phyloP scores from a whole-genome alignment of 2,797 vertebrate genomes.

The Platyrinchus mystaceus region DNA sequence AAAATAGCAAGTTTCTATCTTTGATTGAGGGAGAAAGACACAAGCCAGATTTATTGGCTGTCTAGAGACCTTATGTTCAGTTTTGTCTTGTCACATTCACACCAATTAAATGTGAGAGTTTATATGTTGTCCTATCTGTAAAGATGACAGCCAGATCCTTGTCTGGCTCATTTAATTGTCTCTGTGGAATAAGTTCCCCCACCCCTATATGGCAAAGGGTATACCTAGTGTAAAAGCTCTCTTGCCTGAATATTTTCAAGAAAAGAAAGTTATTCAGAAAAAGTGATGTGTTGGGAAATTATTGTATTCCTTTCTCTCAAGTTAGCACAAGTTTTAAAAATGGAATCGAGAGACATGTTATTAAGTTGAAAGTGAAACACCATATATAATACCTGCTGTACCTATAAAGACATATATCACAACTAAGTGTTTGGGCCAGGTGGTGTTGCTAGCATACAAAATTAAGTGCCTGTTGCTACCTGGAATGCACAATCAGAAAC shows the following conservation, averaged over 20 bases:
- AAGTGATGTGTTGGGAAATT: neutral
- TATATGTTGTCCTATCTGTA: slow-evolving; percentile 60
- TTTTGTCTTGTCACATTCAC: slow-evolving; percentile 56
- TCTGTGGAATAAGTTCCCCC: slow-evolving; percentile 15
- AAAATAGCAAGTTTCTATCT: slow-evolving; percentile 42
- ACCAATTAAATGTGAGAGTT: slow-evolving; percentile 69
- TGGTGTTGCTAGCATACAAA: neutral
- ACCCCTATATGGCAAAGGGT: neutral
- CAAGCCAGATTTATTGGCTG: slow-evolving; percentile 55
- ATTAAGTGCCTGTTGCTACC: neutral
- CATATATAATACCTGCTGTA: neutral
- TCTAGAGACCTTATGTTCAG: slow-evolving; percentile 66
- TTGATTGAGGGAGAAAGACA: slow-evolving; percentile 46
- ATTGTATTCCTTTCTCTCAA: neutral
- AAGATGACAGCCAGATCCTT: slow-evolving; percentile 54
- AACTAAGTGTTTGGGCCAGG: neutral
- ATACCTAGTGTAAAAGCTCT: neutral
- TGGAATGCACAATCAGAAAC: neutral
- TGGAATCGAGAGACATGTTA: neutral
- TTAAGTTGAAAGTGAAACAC: neutral
- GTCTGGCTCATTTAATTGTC: slow-evolving; percentile 54
- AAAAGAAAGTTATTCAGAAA: neutral
- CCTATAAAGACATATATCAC: neutral
- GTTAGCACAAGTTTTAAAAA: neutral
- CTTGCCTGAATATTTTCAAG: neutral